Evolutionary conservation across 2,888 invertebrate genomes (phyloP), one percentile per base, ranked within the genome.

Genomic region (Theretra japonica): DNA sequence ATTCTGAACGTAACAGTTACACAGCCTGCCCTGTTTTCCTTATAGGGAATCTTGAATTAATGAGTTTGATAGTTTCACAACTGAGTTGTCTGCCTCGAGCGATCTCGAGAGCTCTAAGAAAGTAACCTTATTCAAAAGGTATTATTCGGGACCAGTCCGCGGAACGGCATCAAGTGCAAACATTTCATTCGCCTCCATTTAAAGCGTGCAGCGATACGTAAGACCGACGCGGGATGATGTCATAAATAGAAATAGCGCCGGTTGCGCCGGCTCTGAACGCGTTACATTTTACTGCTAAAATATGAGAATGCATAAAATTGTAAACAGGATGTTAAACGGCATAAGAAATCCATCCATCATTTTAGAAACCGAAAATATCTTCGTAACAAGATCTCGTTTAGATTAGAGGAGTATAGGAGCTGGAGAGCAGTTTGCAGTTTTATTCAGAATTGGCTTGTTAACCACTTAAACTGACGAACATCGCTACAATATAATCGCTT

Each of bases 151-250:
- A 91, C 87, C 93, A 89, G 87, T 87, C 88, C 85, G 91, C 92
- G 93, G 93, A 94, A 93, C 94, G 92, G 87, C 92, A 89, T 91
- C 90, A 87, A 89, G 90, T 92, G 91, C 91, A 94, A 91, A 91
- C 92, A 90, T 93, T 92, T 92, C 89, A 89, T 88, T 86, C 91
- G 90, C 87, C 89, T 92, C 95, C 95, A 95, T 95, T 95, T 95
- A 95, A 95, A 95, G 95, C 93, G 92, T 92, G 94, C 94, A 92
- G 89, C 94, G 94, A 93, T 94, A 94, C 95, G 94, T 94, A 94
- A 94, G 91, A 90, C 91, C 90, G 91, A 91, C 90, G 89, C 91
- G 86, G 86, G 90, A 91, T 95, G 95, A 95, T 95, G 95, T 95
- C 95, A 95, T 94, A 90, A 91, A 93, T 93, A 93, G 94, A 95